Evolutionary conservation across 2,888 invertebrate genomes (phyloP), one percentile per base, ranked within the genome.

Genomic region (Cremastinae sp.): DNA sequence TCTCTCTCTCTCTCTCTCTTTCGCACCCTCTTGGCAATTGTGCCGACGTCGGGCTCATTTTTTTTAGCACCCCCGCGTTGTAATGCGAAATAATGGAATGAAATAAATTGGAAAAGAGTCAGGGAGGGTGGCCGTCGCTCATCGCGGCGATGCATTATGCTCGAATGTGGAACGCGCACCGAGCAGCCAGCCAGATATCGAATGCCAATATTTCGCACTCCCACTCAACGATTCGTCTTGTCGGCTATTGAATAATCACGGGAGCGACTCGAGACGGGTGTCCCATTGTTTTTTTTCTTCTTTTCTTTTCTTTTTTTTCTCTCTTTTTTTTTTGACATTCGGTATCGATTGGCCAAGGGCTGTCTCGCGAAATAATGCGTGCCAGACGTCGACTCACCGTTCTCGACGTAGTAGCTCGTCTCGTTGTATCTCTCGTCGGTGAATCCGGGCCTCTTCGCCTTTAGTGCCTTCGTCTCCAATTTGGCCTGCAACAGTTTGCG

Each of bases 331-430:
- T 69, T 59, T 43, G 2, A 16, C 16, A 49, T 22, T 20, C 12
- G 53, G 1, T n/a, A 51, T 22, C 10, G 10, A 51, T 22, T 51
- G 4, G n/a, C 12, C 8, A 14, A 14, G 14, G 16, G 9, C 49
- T 7, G 10, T 41, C n/a, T n/a, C 4, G 2, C 20, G 22, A 53
- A 28, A 53, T 18, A n/a, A 10, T 53, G 34, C 28, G 10, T 28
- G 5, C n/a, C 28, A n/a, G 22, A 28, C 18, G 28, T 2, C n/a
- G 81, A 91, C 93, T 93, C 90, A 97, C 97, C 96, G 92, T 97
- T 97, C 92, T 98, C 97, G 86, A 96, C 95, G 91, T 97, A 97
- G 91, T 97, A 98, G 69, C 97, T 96, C 16, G 97, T 97, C 91
- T 97, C 97, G 91, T 96, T 96, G 92, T 97, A 97, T 84, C 96